A percentile compares a stretch with the other conserved stretches of the same genome.
phyloP scores from a whole-genome alignment of 37 sponge, comb jelly and placozoan genomes.

The Amphimedon queenslandica region DNA sequence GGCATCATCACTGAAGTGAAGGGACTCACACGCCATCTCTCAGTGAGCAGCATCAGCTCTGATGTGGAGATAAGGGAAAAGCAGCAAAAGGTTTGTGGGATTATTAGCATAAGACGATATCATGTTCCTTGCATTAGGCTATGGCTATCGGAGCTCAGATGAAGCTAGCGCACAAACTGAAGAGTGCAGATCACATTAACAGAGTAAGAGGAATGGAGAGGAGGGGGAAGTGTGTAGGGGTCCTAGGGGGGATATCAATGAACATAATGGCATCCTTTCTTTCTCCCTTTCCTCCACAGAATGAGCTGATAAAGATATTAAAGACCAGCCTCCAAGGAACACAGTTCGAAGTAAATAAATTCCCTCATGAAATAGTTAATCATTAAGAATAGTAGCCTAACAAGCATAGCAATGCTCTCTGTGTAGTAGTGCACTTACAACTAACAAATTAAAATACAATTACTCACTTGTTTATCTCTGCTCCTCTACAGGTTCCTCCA shows the following conservation, averaged over 20 bases:
- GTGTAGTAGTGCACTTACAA: too few species aligned
- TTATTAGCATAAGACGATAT: background rate
- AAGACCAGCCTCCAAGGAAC: conserved; percentile 20
- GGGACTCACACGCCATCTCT: conserved; percentile 12
- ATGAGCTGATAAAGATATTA: conserved; percentile 41
- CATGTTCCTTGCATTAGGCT: conserved; percentile 14
- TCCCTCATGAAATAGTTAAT: too few species aligned
- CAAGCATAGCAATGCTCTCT: too few species aligned
- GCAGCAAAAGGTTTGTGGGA: conserved; percentile 3
- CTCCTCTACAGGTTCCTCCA: background rate
- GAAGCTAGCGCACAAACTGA: conserved; percentile 58
- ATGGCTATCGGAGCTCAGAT: conserved; percentile 61
- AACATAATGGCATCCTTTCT: background rate
- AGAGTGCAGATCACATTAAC: conserved; percentile 50
- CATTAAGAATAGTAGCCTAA: too few species aligned
- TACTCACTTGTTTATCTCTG: background rate
- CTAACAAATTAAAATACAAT: background rate
- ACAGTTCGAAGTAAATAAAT: conserved; percentile 24
- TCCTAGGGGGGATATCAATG: background rate
- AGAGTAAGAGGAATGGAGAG: conserved; percentile 3
- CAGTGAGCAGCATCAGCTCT: conserved; percentile 9
- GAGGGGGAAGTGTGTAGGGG: too few species aligned
- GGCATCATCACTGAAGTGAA: conserved; percentile 48
- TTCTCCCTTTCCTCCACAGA: background rate
- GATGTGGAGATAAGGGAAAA: conserved; percentile 15